Percentiles rank a stretch among this genome's conserved stretches.
Conservation (phyloP, 2,797 vertebrate genomes). For the Hirundo rustica region DNA sequence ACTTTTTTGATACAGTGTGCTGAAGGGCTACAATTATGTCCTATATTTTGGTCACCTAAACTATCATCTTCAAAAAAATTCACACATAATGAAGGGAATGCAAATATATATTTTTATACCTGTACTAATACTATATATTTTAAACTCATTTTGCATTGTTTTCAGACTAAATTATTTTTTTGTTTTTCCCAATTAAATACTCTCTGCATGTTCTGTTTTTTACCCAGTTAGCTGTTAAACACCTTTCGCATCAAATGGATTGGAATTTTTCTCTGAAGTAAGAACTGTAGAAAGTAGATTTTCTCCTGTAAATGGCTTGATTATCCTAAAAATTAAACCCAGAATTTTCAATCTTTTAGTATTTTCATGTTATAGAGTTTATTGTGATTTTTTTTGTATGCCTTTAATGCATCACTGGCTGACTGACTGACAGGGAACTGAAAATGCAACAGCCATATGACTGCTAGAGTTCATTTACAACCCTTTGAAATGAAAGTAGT, state of each 20-base stretch:
- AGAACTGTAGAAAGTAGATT: neutral
- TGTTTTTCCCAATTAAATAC: neutral
- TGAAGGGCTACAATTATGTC: neutral
- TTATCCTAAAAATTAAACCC: neutral
- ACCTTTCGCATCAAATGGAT: neutral
- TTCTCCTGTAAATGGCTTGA: neutral
- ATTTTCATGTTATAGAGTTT: neutral
- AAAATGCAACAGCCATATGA: neutral
- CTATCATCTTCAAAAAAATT: neutral
- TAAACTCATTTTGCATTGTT: neutral
- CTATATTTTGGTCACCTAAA: neutral
- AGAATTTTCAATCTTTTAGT: neutral
- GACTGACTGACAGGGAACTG: neutral
- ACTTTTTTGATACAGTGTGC: neutral
- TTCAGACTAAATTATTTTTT: neutral
- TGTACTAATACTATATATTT: neutral
- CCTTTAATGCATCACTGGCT: neutral
- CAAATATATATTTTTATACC: neutral
- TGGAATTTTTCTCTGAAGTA: neutral
- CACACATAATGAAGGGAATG: neutral
- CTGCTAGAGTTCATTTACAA: neutral
- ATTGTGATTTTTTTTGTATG: neutral
- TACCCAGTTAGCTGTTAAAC: neutral
- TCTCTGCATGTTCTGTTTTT: neutral
- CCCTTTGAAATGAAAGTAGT: constrained; percentile 9